These are phyloP conservation scores for Discoglossus pictus DNA, from an alignment of 2,797 vertebrate species.

Conservation along the genomic window DNA sequence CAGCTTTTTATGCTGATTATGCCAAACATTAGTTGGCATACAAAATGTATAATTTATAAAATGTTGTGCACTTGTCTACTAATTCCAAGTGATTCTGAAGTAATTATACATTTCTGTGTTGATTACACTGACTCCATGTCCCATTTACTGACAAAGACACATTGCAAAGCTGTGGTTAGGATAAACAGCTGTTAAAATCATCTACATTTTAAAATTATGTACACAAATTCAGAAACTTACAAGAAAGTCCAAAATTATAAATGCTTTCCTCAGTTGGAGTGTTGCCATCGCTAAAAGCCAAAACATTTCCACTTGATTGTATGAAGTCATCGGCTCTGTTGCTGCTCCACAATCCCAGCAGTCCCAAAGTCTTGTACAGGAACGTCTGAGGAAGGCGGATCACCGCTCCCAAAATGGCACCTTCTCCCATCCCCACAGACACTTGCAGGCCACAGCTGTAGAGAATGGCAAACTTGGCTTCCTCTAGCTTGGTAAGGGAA, in stretches of 20 bases:
- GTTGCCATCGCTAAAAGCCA: slow-evolving; percentile 56
- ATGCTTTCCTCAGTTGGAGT: slow-evolving; percentile 66
- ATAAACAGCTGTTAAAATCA: slow-evolving; percentile 8
- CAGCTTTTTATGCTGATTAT: neutral
- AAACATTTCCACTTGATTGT: slow-evolving; percentile 68
- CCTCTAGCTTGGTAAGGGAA: slow-evolving; percentile 34
- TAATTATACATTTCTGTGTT: slow-evolving; percentile 7
- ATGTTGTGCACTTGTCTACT: neutral
- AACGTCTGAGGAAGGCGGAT: slow-evolving; percentile 75
- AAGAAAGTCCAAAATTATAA: slow-evolving; percentile 72
- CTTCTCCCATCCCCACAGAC: slow-evolving; percentile 62
- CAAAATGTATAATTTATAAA: slow-evolving; percentile 20
- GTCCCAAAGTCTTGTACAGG: slow-evolving; percentile 75
- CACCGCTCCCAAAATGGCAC: slow-evolving; percentile 62
- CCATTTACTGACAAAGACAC: neutral
- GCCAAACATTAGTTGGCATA: neutral
- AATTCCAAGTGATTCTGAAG: neutral
- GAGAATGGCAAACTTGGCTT: slow-evolving; percentile 59
- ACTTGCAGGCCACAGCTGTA: slow-evolving; percentile 73
- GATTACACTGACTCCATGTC: slow-evolving; percentile 6
- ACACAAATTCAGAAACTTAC: slow-evolving; percentile 62
- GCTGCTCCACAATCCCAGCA: slow-evolving; percentile 79
- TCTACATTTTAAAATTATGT: neutral
- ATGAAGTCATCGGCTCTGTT: slow-evolving; percentile 73
- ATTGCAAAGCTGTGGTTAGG: neutral